Evolutionary conservation across 2,797 vertebrate species (phyloP).

Genomic region (Danio choprae): DNA sequence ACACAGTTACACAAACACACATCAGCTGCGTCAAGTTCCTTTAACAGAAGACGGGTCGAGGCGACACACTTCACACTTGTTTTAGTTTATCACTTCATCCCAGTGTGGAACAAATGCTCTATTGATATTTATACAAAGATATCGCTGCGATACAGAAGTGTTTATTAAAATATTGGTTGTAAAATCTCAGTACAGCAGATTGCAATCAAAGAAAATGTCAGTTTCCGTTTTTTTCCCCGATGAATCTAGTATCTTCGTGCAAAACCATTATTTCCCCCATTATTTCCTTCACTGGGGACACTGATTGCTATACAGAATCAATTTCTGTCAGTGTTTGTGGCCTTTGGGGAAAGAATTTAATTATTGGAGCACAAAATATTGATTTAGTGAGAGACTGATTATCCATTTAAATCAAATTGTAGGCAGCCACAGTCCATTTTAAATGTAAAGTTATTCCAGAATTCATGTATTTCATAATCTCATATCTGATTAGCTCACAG

Average conservation of each 20-base stretch:
- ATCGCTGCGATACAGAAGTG: not conserved
- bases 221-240: not conserved
- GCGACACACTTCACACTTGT: not conserved
- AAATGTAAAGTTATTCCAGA: not conserved
- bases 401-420: not conserved
- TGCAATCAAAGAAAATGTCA: not conserved
- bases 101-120: not conserved
- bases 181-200: not conserved
- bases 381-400: not conserved
- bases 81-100: not conserved
- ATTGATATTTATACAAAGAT: not conserved
- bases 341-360: not conserved
- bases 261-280: conserved; percentile 1
- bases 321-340: conserved; percentile 2
- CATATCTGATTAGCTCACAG: not conserved
- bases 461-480: not conserved
- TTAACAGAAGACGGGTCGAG: conserved; percentile 5
- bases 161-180: not conserved
- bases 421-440: not conserved
- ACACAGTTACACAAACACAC: conserved; percentile 13
- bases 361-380: not conserved
- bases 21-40: not conserved
- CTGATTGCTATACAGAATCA: conserved; percentile 10
- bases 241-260: not conserved
- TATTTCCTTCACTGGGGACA: not conserved